These are phyloP conservation scores for Artemia sinica DNA, from an alignment of 2,888 invertebrate species.

Conservation along the genomic window DNA sequence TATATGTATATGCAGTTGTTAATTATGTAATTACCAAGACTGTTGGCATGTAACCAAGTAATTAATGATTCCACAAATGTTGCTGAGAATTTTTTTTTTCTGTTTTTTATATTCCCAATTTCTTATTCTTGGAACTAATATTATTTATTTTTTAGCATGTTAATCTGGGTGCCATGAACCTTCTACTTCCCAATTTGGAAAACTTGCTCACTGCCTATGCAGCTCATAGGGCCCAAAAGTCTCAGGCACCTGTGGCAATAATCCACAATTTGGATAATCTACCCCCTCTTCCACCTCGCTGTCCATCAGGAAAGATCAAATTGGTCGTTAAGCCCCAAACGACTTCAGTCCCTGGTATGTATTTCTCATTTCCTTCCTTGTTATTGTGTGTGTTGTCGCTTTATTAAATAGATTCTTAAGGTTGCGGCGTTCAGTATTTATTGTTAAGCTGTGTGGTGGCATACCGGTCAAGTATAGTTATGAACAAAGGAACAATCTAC, in stretches of 20 bases:
- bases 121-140: not conserved
- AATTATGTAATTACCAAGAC: no score
- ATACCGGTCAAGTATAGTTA: no score
- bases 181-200: conserved; percentile 47
- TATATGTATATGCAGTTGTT: no score
- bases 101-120: not conserved
- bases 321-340: not conserved
- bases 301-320: conserved; percentile 44
- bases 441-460: no score
- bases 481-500: no score
- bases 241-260: conserved; percentile 49
- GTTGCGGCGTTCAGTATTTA: no score
- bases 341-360: not conserved
- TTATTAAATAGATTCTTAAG: no score
- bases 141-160: conserved; percentile 38
- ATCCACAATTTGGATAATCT: conserved; percentile 49
- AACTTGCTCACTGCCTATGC: conserved; percentile 57
- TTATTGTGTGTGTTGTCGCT: no score
- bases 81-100: no score
- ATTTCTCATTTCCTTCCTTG: no score
- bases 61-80: no score
- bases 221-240: conserved; percentile 57
- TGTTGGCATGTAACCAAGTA: no score
- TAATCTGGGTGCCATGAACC: conserved; percentile 45
- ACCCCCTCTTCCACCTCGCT: conserved; percentile 43